A percentile compares a stretch with the other conserved stretches of the same genome.
These are phyloP conservation scores for Clamator glandarius DNA, from an alignment of 2,797 vertebrate species.

Conservation along the genomic window DNA sequence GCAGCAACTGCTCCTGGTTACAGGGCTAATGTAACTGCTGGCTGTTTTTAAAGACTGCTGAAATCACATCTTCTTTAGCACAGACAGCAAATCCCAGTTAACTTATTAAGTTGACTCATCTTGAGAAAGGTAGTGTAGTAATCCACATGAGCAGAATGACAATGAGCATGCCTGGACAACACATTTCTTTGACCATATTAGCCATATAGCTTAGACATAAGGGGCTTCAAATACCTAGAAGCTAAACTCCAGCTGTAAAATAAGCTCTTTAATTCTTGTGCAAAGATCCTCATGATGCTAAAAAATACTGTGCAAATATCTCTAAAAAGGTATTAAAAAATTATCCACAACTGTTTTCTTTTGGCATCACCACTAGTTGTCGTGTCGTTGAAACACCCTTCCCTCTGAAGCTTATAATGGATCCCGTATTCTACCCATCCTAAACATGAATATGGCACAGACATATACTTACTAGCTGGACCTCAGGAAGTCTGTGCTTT, in stretches of 20 bases:
- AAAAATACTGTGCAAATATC: background rate
- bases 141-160: background rate
- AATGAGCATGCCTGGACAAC: background rate
- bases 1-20: background rate
- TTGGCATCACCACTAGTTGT: background rate
- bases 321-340: background rate
- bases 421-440: background rate
- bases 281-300: background rate
- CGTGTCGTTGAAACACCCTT: background rate
- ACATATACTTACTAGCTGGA: background rate
- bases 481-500: background rate
- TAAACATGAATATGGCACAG: background rate
- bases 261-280: background rate
- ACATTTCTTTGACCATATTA: background rate
- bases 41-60: background rate
- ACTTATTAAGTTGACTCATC: background rate
- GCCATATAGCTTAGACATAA: background rate
- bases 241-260: background rate
- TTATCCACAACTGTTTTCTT: background rate
- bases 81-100: background rate
- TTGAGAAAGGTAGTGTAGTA: background rate
- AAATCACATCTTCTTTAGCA: background rate
- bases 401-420: background rate
- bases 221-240: background rate
- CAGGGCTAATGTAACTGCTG: background rate